Conservation (phyloP, 2,797 vertebrate species). For the Acomys russatus region DNA sequence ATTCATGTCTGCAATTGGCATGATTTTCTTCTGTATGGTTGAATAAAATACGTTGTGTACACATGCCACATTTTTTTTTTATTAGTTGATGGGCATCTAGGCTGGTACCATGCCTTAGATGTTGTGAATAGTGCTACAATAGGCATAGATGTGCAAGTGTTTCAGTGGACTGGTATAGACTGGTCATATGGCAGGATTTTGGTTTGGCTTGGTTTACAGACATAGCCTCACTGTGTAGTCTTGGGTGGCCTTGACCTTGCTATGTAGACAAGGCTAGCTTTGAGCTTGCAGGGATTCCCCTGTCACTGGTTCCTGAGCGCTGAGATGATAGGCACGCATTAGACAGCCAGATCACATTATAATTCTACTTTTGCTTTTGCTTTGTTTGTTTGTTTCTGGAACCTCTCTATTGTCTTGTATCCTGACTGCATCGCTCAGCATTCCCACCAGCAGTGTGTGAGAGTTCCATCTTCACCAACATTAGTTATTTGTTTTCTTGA, state of each 20-base stretch:
- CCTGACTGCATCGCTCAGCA: not conserved
- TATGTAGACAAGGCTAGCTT: not conserved
- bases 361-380: not conserved
- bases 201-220: not conserved
- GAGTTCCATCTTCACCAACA: not conserved
- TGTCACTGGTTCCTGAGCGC: not conserved
- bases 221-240: not conserved
- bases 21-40: not conserved
- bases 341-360: not conserved
- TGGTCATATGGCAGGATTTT: not conserved
- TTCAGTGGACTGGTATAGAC: not conserved
- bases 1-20: not conserved
- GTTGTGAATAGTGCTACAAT: not conserved
- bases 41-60: not conserved
- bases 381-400: not conserved
- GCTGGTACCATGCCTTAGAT: not conserved
- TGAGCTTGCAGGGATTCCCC: not conserved
- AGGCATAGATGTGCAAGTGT: not conserved
- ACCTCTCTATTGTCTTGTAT: not conserved
- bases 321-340: not conserved
- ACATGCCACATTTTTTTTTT: not conserved
- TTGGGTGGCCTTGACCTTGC: not conserved
- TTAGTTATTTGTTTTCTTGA: not conserved
- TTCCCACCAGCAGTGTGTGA: not conserved
- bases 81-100: not conserved